phyloP scores from a whole-genome alignment of 37 sponge, comb jelly and placozoan species.

The Haliclona indistincta region DNA sequence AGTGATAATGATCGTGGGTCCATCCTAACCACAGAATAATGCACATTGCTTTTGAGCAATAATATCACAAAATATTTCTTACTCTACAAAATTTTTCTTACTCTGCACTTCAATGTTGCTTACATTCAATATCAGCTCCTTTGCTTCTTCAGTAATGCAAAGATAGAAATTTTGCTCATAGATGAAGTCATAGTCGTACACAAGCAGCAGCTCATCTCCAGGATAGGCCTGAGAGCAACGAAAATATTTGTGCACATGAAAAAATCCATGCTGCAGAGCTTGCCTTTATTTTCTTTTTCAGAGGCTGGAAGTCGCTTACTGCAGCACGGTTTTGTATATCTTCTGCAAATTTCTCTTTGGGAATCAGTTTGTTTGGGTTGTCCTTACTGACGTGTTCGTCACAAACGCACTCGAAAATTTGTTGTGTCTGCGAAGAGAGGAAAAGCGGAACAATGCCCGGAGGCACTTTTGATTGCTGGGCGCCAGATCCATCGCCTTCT shows the following conservation, averaged over 20 bases:
- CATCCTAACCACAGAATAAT: not conserved
- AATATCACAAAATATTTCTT: too few relatives aligned
- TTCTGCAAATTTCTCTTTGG: slow-evolving; percentile 81
- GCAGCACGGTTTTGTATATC: slow-evolving; percentile 93
- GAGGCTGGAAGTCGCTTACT: slow-evolving; percentile 90
- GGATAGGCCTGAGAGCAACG: slow-evolving; percentile 58
- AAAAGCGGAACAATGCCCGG: slow-evolving; percentile 78
- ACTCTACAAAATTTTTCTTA: too few relatives aligned
- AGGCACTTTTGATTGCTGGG: slow-evolving; percentile 30
- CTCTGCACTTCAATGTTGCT: too few relatives aligned
- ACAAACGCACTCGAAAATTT: slow-evolving; percentile 79
- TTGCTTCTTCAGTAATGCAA: slow-evolving; percentile 92
- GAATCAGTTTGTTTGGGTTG: slow-evolving; percentile 75
- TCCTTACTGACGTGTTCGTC: slow-evolving; percentile 83
- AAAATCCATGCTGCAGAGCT: not conserved
- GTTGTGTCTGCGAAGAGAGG: slow-evolving; percentile 73
- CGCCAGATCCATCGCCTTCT: not conserved
- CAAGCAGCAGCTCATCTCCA: slow-evolving; percentile 87
- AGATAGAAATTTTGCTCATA: slow-evolving; percentile 96
- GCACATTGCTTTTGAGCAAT: too few relatives aligned
- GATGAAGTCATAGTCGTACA: slow-evolving; percentile 91
- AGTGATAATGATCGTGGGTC: not conserved
- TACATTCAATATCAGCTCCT: slow-evolving; percentile 84
- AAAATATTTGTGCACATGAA: slow-evolving; percentile 23
- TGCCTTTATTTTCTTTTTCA: slow-evolving; percentile 78